Base-by-base conservation (phyloP, 2,113 vertebrate species). In the Ictalurus punctatus region DNA sequence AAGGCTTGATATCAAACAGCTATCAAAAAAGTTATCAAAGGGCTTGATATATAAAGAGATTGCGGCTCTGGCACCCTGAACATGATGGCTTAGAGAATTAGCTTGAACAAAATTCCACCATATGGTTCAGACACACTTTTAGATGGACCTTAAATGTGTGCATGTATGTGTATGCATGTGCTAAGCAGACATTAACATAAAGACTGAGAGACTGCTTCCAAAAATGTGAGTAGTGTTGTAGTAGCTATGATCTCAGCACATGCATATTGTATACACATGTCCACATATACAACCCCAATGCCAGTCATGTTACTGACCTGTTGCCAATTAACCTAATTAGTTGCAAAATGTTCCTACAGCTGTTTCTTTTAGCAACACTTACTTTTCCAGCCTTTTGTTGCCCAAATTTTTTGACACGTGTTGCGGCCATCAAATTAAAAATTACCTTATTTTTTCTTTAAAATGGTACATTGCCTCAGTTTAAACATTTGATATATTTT, bases 1-100 rank as follows among this genome's bases (percentile, higher is more conserved):
- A 86, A 83, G 71, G 48, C 74, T 90, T 83, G 52, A 84, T 69
- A 65, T 85, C 82, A 91, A 89, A 89, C 78, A 59, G 40, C 34
- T 37, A 12, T 82, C 5, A 82, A 80, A 80, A n/a, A 48, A n/a
- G 0, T 30, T n/a, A 80, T 54, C 17, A 82, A 58, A 82, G 23
- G 54, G 9, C 14, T 34, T 59, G 56, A 59, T 59, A 37, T 82
- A 59, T 59, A 23, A 59, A 82, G n/a, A 12, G 80, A 59, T 59
- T 58, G 5, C 21, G 3, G n/a, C 34, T 37, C 54, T 81, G 14
- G 3, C 3, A 16, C 4, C 25, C 12, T 79, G 6, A 56, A 58
- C 17, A 81, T 58, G n/a, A 23, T 30, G 52, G 52, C 8, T 56
- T 80, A 56, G 44, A 67, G 74, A n/a, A 30, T 81, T 56, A 81